A percentile compares a stretch with the other conserved stretches of the same genome.
Evolutionary conservation across 2,888 invertebrate species (phyloP).

Genomic region (Dexiosoma caninum): DNA sequence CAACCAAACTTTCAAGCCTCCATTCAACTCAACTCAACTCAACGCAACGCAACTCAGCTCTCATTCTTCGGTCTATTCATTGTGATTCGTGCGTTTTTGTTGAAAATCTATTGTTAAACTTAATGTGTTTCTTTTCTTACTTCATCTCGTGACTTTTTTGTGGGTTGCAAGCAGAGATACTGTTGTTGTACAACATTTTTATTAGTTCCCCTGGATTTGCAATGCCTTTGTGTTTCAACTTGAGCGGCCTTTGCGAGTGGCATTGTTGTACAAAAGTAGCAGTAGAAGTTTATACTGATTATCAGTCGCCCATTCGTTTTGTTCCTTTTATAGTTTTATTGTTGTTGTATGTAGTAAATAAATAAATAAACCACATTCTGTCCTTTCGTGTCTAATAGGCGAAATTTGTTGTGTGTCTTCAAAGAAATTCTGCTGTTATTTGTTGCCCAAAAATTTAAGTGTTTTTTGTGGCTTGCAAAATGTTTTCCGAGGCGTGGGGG

Average conservation of each 20-base stretch:
- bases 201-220: slow-evolving; percentile 33
- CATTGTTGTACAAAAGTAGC: slow-evolving; percentile 17
- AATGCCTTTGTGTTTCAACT: slow-evolving; percentile 29
- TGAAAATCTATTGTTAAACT: slow-evolving; percentile 51
- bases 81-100: slow-evolving; percentile 39
- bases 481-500: too few relatives aligned
- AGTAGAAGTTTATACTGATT: slow-evolving; percentile 41
- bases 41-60: not conserved
- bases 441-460: slow-evolving; percentile 13
- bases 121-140: slow-evolving; percentile 33
- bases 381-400: slow-evolving; percentile 14
- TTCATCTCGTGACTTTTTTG: slow-evolving; percentile 4
- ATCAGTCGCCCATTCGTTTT: slow-evolving; percentile 29
- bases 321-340: slow-evolving; percentile 10
- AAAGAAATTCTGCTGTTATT: slow-evolving; percentile 7
- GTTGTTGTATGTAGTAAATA: slow-evolving; percentile 22
- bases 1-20: slow-evolving; percentile 26
- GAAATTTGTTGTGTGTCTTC: not conserved
- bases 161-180: not conserved
- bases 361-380: not conserved
- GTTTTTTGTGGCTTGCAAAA: not conserved
- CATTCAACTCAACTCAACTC: slow-evolving; percentile 10
- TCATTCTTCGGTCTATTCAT: slow-evolving; percentile 16
- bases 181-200: slow-evolving; percentile 39
- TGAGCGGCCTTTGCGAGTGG: slow-evolving; percentile 27